Percentiles rank a stretch among this genome's conserved stretches.
These are phyloP conservation scores for Otolemur garnettii DNA, from an alignment of 2,113 vertebrate species.

Conservation along the genomic window DNA sequence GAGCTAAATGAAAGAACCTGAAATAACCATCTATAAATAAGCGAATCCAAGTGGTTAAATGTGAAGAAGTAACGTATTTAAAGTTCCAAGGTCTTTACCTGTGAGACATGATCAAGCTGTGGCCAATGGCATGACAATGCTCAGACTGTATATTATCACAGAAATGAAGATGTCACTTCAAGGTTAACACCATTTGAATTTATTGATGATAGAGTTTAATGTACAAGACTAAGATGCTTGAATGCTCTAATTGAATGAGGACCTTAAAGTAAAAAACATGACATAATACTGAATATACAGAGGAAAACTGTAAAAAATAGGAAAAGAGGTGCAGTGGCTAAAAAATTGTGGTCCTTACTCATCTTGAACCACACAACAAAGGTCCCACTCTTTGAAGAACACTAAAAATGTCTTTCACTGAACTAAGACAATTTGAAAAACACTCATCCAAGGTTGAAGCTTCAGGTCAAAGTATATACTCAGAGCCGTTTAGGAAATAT, in stretches of 20 bases:
- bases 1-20: constrained; percentile 48
- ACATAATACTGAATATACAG: not conserved
- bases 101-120: constrained; percentile 25
- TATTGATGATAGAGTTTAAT: constrained; percentile 68
- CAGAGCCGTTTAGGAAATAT: not conserved
- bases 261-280: constrained; percentile 11
- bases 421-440: constrained; percentile 39
- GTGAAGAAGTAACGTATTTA: constrained; percentile 77
- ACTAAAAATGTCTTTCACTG: constrained; percentile 21
- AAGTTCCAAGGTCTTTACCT: constrained; percentile 75
- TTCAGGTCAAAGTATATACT: not conserved
- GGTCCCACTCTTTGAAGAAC: not conserved
- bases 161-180: constrained; percentile 78
- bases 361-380: not conserved
- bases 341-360: not conserved
- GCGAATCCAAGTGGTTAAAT: constrained; percentile 52
- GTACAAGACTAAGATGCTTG: constrained; percentile 63
- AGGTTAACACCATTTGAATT: constrained; percentile 67
- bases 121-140: constrained; percentile 45
- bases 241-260: constrained; percentile 57
- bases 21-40: constrained; percentile 72
- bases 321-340: not conserved
- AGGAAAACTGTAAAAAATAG: constrained; percentile 32
- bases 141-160: constrained; percentile 29
- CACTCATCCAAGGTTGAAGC: not conserved